These are phyloP conservation scores for Craseonycteris thonglongyai DNA, from an alignment of 2,113 vertebrate genomes.

Conservation along the genomic window DNA sequence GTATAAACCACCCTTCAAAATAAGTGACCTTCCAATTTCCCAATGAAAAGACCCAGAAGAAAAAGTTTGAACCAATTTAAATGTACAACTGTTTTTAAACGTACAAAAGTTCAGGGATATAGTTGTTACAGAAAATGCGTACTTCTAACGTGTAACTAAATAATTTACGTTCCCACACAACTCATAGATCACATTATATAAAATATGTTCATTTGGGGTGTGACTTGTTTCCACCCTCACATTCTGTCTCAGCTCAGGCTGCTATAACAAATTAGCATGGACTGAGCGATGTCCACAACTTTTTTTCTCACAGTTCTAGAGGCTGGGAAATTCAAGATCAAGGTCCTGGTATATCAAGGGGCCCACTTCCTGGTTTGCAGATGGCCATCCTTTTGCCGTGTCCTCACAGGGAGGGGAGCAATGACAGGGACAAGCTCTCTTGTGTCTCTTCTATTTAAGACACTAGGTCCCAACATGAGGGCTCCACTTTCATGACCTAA, in stretches of 20 bases:
- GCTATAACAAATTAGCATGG: not conserved
- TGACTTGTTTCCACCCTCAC: not conserved
- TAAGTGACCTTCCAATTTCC: not conserved
- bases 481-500: not conserved
- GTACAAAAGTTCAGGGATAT: not conserved
- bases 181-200: not conserved
- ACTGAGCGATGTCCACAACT: not conserved
- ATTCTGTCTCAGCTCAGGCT: not conserved
- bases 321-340: not conserved
- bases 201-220: not conserved
- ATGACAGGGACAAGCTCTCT: not conserved
- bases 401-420: not conserved
- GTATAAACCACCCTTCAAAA: not conserved
- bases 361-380: not conserved
- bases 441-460: not conserved
- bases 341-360: not conserved
- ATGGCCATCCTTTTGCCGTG: not conserved
- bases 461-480: not conserved
- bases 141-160: not conserved
- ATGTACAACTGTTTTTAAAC: not conserved
- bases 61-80: not conserved
- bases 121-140: not conserved
- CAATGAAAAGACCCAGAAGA: not conserved
- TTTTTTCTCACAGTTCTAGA: not conserved
- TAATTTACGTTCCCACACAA: not conserved